Percentiles rank a stretch among this genome's conserved stretches.
These are phyloP conservation scores for Pitta sordida DNA, from an alignment of 2,113 vertebrate genomes.

Conservation along the genomic window DNA sequence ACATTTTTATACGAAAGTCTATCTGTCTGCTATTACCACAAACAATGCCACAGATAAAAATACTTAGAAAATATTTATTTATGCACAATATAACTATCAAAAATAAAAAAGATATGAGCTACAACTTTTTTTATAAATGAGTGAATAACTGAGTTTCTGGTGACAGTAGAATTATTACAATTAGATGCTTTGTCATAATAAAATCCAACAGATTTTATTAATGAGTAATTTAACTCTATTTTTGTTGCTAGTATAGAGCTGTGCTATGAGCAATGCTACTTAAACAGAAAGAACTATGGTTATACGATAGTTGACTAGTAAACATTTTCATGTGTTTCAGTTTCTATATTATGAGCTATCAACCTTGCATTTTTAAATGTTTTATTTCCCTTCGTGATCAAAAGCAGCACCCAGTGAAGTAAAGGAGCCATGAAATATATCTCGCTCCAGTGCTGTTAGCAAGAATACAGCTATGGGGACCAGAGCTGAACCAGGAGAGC, in stretches of 20 bases:
- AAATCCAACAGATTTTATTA: neutral
- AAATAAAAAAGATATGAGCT: neutral
- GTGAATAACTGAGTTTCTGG: neutral
- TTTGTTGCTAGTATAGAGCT: neutral
- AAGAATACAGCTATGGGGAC: neutral
- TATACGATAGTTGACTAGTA: neutral
- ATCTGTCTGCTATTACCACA: constrained; percentile 28
- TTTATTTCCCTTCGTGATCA: neutral
- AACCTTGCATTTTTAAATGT: neutral
- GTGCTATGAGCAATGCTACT: neutral
- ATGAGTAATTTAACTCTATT: neutral
- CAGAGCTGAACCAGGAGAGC: neutral
- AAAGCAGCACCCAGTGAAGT: neutral
- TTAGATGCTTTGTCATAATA: neutral
- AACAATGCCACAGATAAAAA: constrained; percentile 1
- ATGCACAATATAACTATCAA: neutral
- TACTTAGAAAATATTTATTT: constrained; percentile 5
- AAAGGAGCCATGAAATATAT: neutral
- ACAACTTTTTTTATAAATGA: neutral
- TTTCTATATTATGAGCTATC: neutral
- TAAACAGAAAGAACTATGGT: neutral
- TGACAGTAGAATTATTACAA: neutral
- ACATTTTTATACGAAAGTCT: neutral
- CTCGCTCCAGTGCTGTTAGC: neutral
- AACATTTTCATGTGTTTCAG: neutral